A percentile compares a stretch with the other conserved stretches of the same genome.
Evolutionary conservation across 2,797 vertebrate genomes (phyloP).

Genomic region (Bradypodion ventrale): DNA sequence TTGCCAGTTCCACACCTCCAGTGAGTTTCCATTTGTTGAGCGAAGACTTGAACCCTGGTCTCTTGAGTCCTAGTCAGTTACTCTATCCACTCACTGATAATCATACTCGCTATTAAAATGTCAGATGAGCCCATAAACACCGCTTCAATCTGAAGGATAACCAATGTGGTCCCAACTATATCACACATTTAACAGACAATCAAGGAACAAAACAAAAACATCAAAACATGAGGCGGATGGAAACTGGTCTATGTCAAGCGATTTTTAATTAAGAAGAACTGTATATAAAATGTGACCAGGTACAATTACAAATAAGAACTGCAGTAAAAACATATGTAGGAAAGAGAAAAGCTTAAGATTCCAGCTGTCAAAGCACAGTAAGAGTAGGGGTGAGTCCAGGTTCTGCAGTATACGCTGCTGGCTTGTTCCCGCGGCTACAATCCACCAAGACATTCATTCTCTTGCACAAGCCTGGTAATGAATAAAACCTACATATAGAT

Average conservation of each 20-base stretch:
- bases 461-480: background rate
- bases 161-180: background rate
- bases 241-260: constrained; percentile 65
- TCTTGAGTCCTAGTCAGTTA: too few species aligned
- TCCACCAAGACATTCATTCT: constrained; percentile 10
- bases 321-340: constrained; percentile 73
- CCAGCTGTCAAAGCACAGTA: constrained; percentile 59
- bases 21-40: too few species aligned
- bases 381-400: constrained; percentile 60
- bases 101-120: background rate
- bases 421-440: constrained; percentile 50
- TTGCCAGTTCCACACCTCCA: too few species aligned
- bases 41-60: too few species aligned
- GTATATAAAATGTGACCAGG: constrained; percentile 78
- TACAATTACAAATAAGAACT: constrained; percentile 72
- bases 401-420: constrained; percentile 68
- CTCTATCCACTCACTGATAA: too few species aligned
- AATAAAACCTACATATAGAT: background rate
- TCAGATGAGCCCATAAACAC: background rate
- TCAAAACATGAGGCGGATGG: background rate
- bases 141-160: background rate
- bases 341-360: constrained; percentile 64
- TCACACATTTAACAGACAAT: background rate
- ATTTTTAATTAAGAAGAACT: constrained; percentile 81
- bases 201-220: background rate